Conservation (phyloP, 2,113 vertebrate genomes). For the Ceratotherium simum region DNA sequence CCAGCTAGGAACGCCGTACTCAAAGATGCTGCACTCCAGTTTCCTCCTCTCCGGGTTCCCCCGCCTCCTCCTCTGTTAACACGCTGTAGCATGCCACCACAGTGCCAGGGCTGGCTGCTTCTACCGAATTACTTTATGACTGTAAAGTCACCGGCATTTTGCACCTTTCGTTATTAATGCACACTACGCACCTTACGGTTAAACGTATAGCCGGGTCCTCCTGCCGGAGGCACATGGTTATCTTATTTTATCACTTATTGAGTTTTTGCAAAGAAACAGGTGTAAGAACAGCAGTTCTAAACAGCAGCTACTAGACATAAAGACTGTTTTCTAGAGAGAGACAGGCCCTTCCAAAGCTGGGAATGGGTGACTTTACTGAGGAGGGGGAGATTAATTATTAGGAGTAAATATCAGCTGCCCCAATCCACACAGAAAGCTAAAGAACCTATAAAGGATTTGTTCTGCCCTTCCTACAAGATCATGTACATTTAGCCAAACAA, state of each 20-base stretch:
- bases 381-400: neutral
- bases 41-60: conserved; percentile 34
- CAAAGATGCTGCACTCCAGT: conserved; percentile 4
- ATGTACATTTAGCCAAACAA: conserved; percentile 75
- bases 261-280: conserved; percentile 84
- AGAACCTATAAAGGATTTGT: conserved; percentile 65
- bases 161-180: conserved; percentile 45
- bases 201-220: conserved; percentile 72
- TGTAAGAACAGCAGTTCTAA: conserved; percentile 63
- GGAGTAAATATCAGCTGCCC: conserved; percentile 33
- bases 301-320: conserved; percentile 76
- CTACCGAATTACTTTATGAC: conserved; percentile 66
- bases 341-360: conserved; percentile 64
- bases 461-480: conserved; percentile 70
- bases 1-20: conserved; percentile 59
- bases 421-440: conserved; percentile 31
- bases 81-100: conserved; percentile 8
- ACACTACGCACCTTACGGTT: conserved; percentile 70
- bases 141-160: conserved; percentile 67
- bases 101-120: conserved; percentile 61
- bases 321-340: conserved; percentile 69
- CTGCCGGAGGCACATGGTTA: conserved; percentile 72
- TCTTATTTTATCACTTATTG: conserved; percentile 73
- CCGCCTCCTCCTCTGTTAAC: conserved; percentile 1
- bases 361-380: neutral